These are phyloP conservation scores for Emydocephalus ijimae DNA, from an alignment of 2,113 vertebrate species.

Conservation along the genomic window DNA sequence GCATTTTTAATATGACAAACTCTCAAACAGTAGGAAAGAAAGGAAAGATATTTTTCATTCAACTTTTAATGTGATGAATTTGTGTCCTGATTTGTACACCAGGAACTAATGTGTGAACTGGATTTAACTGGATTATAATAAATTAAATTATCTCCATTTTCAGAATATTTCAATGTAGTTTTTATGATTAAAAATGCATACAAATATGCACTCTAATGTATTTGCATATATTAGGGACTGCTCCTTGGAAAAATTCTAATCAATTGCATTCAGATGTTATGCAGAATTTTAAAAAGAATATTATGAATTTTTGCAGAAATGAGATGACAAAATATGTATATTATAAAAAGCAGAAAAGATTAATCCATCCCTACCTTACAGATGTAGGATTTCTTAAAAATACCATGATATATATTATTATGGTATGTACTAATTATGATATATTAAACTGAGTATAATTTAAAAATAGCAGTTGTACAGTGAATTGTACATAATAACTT, in stretches of 20 bases:
- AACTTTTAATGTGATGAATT: neutral
- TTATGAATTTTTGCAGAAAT: neutral
- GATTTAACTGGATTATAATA: neutral
- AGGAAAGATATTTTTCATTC: neutral
- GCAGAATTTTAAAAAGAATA: neutral
- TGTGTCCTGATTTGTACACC: neutral
- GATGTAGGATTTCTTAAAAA: neutral
- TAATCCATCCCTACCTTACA: neutral
- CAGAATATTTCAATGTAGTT: neutral
- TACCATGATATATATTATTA: neutral
- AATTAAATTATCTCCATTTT: neutral
- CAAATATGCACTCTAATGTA: neutral
- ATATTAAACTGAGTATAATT: conserved; percentile 36
- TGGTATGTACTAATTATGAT: neutral
- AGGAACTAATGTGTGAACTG: neutral
- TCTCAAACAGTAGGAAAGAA: neutral
- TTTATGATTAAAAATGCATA: neutral
- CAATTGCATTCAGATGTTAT: neutral
- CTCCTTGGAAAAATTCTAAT: neutral
- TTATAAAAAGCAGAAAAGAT: neutral
- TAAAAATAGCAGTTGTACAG: conserved; percentile 31
- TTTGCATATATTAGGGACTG: neutral
- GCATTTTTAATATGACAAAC: neutral
- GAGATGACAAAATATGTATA: neutral
- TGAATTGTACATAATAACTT: conserved; percentile 27